Percentiles rank a stretch among this genome's conserved stretches.
Conservation (phyloP, 2,797 vertebrate genomes). For the Novumbra hubbsi region DNA sequence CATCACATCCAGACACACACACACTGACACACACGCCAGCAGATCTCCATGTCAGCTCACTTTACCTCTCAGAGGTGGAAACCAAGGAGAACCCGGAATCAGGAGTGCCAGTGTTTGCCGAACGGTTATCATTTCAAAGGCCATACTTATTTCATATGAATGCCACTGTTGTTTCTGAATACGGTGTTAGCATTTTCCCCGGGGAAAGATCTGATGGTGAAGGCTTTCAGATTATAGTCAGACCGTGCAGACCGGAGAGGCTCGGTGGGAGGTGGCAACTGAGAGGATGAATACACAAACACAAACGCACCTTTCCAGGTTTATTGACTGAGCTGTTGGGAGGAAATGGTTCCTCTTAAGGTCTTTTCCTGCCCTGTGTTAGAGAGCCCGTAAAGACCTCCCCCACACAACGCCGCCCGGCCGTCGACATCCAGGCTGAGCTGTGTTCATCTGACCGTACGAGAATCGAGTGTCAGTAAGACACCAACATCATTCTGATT, state of each 20-base stretch:
- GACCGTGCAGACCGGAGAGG: neutral
- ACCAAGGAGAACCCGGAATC: conserved; percentile 35
- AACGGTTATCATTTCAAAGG: conserved; percentile 51
- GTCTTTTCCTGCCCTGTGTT: neutral
- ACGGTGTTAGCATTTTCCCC: conserved; percentile 30
- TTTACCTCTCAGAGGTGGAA: conserved; percentile 18
- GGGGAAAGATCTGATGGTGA: conserved; percentile 21
- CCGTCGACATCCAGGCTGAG: neutral
- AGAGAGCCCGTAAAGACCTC: neutral
- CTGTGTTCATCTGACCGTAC: neutral
- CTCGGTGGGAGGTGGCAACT: neutral
- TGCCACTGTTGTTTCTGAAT: conserved; percentile 16
- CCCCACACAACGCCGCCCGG: neutral
- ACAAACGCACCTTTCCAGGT: neutral
- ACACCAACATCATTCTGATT: neutral
- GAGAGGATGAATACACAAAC: neutral
- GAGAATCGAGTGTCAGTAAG: neutral
- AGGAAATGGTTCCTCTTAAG: neutral
- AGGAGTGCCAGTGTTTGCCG: conserved; percentile 37
- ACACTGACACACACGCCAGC: conserved; percentile 24
- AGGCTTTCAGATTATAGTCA: neutral
- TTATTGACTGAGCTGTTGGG: neutral
- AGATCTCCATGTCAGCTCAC: conserved; percentile 25
- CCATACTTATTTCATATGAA: conserved; percentile 25
- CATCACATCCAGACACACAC: conserved; percentile 5